phyloP scores from a whole-genome alignment of 2,888 invertebrate genomes.

The Lasioglossum marginatum region DNA sequence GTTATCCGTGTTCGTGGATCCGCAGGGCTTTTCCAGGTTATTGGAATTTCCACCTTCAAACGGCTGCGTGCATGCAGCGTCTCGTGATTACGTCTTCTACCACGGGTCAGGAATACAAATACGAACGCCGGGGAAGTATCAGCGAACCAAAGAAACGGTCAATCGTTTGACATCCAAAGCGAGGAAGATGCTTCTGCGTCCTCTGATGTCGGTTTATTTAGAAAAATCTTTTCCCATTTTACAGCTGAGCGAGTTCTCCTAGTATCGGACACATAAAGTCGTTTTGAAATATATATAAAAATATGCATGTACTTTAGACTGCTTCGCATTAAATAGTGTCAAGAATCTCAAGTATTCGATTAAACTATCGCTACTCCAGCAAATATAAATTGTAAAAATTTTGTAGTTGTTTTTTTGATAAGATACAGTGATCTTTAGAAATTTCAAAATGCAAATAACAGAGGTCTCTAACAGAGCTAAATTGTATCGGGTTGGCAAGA shows the following conservation, averaged over 20 bases:
- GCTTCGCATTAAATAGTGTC: no score
- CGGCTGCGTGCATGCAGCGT: slow-evolving; percentile 9
- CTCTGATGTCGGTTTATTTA: background rate
- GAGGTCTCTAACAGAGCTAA: no score
- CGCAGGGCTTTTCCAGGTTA: slow-evolving; percentile 69
- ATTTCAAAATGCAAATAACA: background rate
- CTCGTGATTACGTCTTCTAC: slow-evolving; percentile 35
- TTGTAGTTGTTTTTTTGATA: no score
- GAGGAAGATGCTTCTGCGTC: background rate
- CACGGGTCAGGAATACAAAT: slow-evolving; percentile 35
- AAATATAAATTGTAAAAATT: no score
- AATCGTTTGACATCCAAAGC: slow-evolving; percentile 23
- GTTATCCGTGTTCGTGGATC: slow-evolving; percentile 73
- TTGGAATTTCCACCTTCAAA: slow-evolving; percentile 68
- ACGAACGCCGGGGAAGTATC: background rate
- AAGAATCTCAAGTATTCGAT: no score
- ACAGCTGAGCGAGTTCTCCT: background rate
- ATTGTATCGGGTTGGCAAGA: no score
- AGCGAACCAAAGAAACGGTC: slow-evolving; percentile 24
- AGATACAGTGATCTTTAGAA: background rate
- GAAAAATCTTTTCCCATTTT: background rate
- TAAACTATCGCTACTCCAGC: no score
- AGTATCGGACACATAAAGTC: background rate
- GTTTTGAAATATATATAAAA: background rate
- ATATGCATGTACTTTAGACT: no score